Conservation (phyloP, 2,113 vertebrate genomes). For the Gymnobelideus leadbeateri region DNA sequence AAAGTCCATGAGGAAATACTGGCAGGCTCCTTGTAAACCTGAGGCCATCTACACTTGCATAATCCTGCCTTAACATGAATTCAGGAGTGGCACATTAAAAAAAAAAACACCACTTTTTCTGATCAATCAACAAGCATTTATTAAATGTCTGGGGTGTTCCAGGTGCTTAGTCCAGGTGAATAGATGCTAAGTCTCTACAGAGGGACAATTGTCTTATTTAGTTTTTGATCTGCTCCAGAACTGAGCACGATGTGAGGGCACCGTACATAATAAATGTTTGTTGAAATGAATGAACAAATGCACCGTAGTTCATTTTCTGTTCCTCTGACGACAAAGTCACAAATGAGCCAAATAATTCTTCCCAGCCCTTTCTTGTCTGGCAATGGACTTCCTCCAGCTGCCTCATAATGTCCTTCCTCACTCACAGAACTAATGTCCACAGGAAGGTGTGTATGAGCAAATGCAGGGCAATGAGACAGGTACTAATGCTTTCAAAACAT, state of each 20-base stretch:
- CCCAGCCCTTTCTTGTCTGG: background rate
- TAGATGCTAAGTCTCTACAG: background rate
- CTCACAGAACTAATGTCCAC: background rate
- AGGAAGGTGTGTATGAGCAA: background rate
- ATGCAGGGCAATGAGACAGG: fast-evolving
- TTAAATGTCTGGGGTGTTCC: background rate
- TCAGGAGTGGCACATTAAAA: background rate
- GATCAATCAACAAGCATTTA: background rate
- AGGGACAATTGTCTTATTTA: background rate
- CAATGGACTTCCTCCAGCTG: background rate
- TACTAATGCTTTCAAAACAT: background rate
- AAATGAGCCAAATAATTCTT: background rate
- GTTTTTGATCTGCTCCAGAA: background rate
- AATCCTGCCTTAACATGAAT: background rate
- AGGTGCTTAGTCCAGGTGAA: background rate
- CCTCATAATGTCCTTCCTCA: fast-evolving
- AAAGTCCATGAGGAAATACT: background rate
- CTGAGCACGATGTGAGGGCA: background rate
- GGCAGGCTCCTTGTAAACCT: background rate
- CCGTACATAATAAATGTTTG: background rate
- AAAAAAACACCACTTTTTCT: background rate
- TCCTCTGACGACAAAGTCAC: background rate
- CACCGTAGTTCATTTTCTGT: background rate
- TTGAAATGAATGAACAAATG: background rate
- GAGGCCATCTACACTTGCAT: background rate